Base-by-base conservation (phyloP, 2,113 vertebrate species). In the Dipodomys ordii region DNA sequence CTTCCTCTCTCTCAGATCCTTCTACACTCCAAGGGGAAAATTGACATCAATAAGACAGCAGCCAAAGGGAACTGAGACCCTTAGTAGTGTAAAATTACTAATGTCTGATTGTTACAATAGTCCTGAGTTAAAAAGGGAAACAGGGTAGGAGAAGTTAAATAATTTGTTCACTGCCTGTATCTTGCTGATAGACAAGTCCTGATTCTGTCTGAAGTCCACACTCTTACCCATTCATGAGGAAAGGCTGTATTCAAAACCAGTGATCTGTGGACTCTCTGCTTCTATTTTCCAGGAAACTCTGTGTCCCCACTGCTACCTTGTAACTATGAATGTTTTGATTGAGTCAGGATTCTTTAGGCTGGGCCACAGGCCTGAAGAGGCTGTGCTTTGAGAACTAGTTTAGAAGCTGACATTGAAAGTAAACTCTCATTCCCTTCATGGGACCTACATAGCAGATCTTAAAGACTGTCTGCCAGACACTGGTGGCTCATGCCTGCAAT, bases 381-480 rank as follows among this genome's bases (percentile, higher is more conserved):
- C 7, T 65, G 35, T 60, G 80, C 77, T 93, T 87, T 83, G 83
- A 88, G 87, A 78, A 90, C 71, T 13, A 19, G 62, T 74, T 85
- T 88, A 82, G 65, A 91, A 71, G 22, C 71, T 68, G 46, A 88
- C 60, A 73, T 23, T 90, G 44, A 71, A 94, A 80, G 53, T 71
- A 23, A 72, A 49, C 27, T 4, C n/a, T 60, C 35, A 19, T 10
- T 7, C 6, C 30, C 57, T 7, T 22, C 81, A 7, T 35, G 62
- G 39, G 90, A 28, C 30, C 13, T 35, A 92, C 87, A 86, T 7
- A 92, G 67, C 76, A 88, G 35, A 85, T 39, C 60, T 53, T 23
- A 32, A 87, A 39, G 39, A 39, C 39, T 39, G 39, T 39, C 5
- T 4, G 39, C 5, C 39, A 39, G 39, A 39, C 39, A 39, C 39